These are phyloP conservation scores for Anableps anableps DNA, from an alignment of 2,797 vertebrate genomes.

Conservation along the genomic window DNA sequence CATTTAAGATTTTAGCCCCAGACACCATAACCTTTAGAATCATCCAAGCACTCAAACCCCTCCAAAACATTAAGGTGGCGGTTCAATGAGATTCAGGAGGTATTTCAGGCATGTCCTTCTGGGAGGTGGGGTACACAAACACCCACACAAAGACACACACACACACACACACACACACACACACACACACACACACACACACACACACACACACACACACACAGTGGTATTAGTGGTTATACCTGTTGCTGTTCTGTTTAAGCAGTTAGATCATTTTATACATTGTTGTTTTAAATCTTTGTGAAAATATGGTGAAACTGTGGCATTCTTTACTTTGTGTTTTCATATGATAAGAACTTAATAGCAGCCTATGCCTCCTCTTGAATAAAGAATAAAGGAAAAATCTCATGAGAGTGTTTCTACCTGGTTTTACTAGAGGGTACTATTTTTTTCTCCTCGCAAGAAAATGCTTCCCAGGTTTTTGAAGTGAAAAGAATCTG, in stretches of 20 bases:
- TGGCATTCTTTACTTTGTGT: background rate
- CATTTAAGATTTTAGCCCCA: too few species aligned
- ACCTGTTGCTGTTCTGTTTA: background rate
- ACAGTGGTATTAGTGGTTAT: too few species aligned
- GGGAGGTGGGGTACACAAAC: too few species aligned
- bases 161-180: too few species aligned
- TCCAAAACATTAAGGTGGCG: too few species aligned
- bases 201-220: too few species aligned
- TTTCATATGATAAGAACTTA: background rate
- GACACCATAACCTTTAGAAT: too few species aligned
- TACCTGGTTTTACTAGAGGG: slow-evolving; percentile 39
- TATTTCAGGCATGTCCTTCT: too few species aligned
- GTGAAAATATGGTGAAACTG: background rate
- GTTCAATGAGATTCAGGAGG: too few species aligned
- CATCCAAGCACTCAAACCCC: too few species aligned
- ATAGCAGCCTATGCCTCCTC: background rate
- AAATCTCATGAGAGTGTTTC: slow-evolving; percentile 20
- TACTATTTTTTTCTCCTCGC: slow-evolving; percentile 27
- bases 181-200: too few species aligned
- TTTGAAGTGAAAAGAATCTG: slow-evolving; percentile 42
- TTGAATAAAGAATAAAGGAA: background rate
- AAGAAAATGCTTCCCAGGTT: slow-evolving; percentile 15
- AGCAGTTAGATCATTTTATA: background rate
- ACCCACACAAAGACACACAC: too few species aligned
- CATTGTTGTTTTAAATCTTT: background rate